Conservation (phyloP, 2,113 vertebrate species). For the Microtus ochrogaster region DNA sequence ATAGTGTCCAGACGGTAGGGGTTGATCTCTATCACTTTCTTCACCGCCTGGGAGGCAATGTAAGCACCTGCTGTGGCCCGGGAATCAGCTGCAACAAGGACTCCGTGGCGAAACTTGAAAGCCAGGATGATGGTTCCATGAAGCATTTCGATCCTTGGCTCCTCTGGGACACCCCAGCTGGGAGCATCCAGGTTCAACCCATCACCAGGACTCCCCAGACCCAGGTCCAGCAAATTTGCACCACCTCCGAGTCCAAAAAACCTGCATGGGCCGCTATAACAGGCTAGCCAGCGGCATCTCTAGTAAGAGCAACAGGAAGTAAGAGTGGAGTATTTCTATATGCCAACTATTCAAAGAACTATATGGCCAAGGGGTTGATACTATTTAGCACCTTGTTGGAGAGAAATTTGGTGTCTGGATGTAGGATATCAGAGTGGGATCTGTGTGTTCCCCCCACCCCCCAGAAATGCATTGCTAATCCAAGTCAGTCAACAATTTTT, state of each 20-base stretch:
- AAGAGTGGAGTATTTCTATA: background rate
- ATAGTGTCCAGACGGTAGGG: slow-evolving; percentile 94
- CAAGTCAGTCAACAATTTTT: background rate
- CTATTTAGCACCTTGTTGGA: background rate
- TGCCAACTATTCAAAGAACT: background rate
- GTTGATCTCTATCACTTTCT: slow-evolving; percentile 97
- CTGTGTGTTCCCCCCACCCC: background rate
- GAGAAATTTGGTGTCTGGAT: background rate
- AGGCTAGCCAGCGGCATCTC: slow-evolving; percentile 93
- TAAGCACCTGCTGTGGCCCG: slow-evolving; percentile 94
- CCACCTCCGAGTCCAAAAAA: slow-evolving; percentile 85
- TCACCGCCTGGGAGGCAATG: slow-evolving; percentile 94
- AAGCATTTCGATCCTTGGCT: slow-evolving; percentile 91
- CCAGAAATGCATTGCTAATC: background rate
- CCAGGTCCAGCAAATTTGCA: slow-evolving; percentile 75
- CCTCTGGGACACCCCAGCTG: slow-evolving; percentile 82
- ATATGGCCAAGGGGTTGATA: background rate
- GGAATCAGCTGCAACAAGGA: slow-evolving; percentile 94
- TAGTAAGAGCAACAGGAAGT: slow-evolving; percentile 57
- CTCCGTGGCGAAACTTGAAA: slow-evolving; percentile 93
- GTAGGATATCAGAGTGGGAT: background rate
- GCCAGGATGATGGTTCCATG: slow-evolving; percentile 94
- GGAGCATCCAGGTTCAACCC: slow-evolving; percentile 74
- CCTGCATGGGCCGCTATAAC: slow-evolving; percentile 78
- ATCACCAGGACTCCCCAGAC: slow-evolving; percentile 41